Conservation (phyloP, 2,888 invertebrate species). For the Drosophila nr. fundita region DNA sequence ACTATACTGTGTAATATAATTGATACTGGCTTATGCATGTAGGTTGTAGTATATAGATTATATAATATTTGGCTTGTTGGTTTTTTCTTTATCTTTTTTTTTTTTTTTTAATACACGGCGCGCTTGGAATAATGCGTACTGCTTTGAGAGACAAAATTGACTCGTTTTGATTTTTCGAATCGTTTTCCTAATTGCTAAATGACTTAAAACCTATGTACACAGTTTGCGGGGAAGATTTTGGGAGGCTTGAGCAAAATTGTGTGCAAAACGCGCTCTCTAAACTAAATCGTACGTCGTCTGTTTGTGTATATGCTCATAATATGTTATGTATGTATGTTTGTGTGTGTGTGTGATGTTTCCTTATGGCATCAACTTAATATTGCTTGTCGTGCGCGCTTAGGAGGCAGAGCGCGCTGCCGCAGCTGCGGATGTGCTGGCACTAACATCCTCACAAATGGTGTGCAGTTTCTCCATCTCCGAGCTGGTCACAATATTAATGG, state of each 20-base stretch:
- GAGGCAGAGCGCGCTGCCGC: slow-evolving; percentile 47
- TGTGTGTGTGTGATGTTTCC: slow-evolving; percentile 28
- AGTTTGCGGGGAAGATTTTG: slow-evolving; percentile 54
- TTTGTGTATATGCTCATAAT: slow-evolving; percentile 30
- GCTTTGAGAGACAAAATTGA: slow-evolving; percentile 74
- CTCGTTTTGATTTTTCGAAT: slow-evolving; percentile 59
- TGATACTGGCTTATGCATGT: slow-evolving; percentile 68
- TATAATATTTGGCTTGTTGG: slow-evolving; percentile 72
- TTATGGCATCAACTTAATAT: slow-evolving; percentile 28
- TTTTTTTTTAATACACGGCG: slow-evolving; percentile 61
- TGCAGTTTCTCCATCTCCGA: slow-evolving; percentile 84
- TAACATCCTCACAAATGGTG: slow-evolving; percentile 84
- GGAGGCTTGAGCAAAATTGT: slow-evolving; percentile 70
- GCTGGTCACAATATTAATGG: slow-evolving; percentile 89
- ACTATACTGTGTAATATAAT: slow-evolving; percentile 34
- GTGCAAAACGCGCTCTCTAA: slow-evolving; percentile 59
- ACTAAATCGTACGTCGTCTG: slow-evolving; percentile 50
- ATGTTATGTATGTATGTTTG: slow-evolving; percentile 16
- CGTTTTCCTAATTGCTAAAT: slow-evolving; percentile 40
- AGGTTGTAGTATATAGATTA: slow-evolving; percentile 41
- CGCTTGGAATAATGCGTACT: slow-evolving; percentile 63
- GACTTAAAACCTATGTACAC: slow-evolving; percentile 67
- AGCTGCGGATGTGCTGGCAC: slow-evolving; percentile 62
- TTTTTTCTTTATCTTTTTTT: slow-evolving; percentile 23
- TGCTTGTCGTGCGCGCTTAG: slow-evolving; percentile 23